Conservation (phyloP, 2,888 invertebrate species). For the Melanchra persicariae region DNA sequence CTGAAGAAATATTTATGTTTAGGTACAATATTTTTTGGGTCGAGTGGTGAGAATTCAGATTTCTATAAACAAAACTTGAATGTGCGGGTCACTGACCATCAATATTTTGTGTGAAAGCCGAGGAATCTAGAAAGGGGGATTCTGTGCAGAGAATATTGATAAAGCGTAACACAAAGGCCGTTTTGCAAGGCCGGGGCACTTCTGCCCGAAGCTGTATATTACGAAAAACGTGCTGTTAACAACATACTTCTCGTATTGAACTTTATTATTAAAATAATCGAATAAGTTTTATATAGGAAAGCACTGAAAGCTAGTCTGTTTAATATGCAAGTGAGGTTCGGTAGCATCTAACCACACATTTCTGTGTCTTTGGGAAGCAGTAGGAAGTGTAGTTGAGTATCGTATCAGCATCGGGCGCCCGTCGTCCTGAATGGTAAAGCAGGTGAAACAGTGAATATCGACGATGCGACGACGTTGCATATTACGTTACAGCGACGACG, state of each 20-base stretch:
- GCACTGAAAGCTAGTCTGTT: slow-evolving; percentile 10
- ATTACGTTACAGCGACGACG: slow-evolving; percentile 64
- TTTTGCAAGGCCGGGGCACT: slow-evolving; percentile 49
- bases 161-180: slow-evolving; percentile 43
- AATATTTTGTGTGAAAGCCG: slow-evolving; percentile 49
- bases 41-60: slow-evolving; percentile 36
- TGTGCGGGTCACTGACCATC: slow-evolving; percentile 36
- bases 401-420: slow-evolving; percentile 66
- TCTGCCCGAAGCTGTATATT: slow-evolving; percentile 45
- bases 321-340: slow-evolving; percentile 43
- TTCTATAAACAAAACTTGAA: slow-evolving; percentile 53
- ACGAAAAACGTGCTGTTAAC: slow-evolving; percentile 45
- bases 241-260: slow-evolving; percentile 23
- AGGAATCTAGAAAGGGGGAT: slow-evolving; percentile 29
- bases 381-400: slow-evolving; percentile 65
- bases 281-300: slow-evolving; percentile 10
- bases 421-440: slow-evolving; percentile 66
- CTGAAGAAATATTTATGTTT: slow-evolving; percentile 49
- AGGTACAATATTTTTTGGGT: slow-evolving; percentile 40
- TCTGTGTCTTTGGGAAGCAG: slow-evolving; percentile 51
- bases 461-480: slow-evolving; percentile 62
- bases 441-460: slow-evolving; percentile 70
- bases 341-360: slow-evolving; percentile 50
- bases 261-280: slow-evolving; percentile 23
- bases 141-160: slow-evolving; percentile 56